Evolutionary conservation across 2,797 vertebrate species (phyloP).

Genomic region (Gastrophryne carolinensis): DNA sequence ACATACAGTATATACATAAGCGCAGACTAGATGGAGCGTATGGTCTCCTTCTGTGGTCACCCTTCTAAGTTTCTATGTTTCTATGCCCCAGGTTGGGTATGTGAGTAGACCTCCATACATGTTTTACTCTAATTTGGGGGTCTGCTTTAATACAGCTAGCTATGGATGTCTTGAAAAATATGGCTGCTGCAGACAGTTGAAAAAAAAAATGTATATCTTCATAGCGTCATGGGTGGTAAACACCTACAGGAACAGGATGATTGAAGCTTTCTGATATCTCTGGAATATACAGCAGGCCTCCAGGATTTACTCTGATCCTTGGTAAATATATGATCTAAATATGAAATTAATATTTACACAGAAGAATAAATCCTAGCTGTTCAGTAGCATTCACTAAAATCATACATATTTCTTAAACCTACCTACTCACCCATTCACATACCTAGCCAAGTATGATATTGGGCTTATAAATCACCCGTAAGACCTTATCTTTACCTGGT

Average conservation of each 20-base stretch:
- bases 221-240: not conserved
- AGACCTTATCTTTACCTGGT: no score
- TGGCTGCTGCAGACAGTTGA: not conserved
- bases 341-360: slow-evolving; percentile 15
- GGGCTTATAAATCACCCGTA: no score
- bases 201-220: not conserved
- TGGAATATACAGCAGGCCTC: not conserved
- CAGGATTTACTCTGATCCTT: slow-evolving; percentile 5
- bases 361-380: not conserved
- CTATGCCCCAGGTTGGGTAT: no score
- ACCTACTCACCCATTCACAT: not conserved
- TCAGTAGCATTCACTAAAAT: slow-evolving; percentile 5
- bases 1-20: no score
- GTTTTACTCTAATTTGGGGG: no score
- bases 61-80: no score
- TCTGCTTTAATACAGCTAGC: no score
- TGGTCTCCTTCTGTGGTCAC: no score
- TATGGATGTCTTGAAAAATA: no score
- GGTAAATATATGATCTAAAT: slow-evolving; percentile 1
- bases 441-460: not conserved
- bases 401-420: not conserved
- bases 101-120: no score
- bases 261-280: slow-evolving; percentile 4
- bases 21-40: no score
- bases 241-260: slow-evolving; percentile 3